These are phyloP conservation scores for Epizoanthus rinbou DNA, from an alignment of 92 coral and sea anemone species.

Conservation along the genomic window DNA sequence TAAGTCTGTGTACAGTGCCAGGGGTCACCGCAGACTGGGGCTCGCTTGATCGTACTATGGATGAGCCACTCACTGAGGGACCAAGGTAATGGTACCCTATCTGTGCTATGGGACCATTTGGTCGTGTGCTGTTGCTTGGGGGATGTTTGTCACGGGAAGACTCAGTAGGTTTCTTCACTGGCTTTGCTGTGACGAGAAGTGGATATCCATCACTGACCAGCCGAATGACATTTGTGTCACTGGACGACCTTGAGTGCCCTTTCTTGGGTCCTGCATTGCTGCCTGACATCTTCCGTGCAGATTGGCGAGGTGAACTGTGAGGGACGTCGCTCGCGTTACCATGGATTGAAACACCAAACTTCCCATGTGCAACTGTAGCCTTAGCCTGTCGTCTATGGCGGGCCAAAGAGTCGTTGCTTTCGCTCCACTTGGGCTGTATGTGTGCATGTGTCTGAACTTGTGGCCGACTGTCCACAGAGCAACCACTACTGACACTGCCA, in stretches of 20 bases:
- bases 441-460: constrained; percentile 37
- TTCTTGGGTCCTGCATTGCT: neutral
- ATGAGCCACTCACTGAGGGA: constrained; percentile 29
- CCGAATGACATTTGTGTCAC: constrained; percentile 80
- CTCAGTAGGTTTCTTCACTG: constrained; percentile 24
- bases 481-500: constrained; percentile 66
- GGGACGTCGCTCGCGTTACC: neutral
- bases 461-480: constrained; percentile 66
- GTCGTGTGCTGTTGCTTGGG: constrained; percentile 32
- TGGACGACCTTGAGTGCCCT: constrained; percentile 74
- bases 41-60: constrained; percentile 47
- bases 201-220: constrained; percentile 78
- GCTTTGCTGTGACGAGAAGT: constrained; percentile 75
- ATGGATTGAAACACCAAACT: constrained; percentile 24
- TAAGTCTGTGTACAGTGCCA: constrained; percentile 74
- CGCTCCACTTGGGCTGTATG: constrained; percentile 75
- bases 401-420: constrained; percentile 77
- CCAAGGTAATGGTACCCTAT: constrained; percentile 43
- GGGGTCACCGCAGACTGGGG: constrained; percentile 73
- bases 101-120: constrained; percentile 22
- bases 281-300: neutral
- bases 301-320: constrained; percentile 25
- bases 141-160: constrained; percentile 11
- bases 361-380: constrained; percentile 22
- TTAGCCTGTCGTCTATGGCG: constrained; percentile 66